A percentile compares a stretch with the other conserved stretches of the same genome.
Evolutionary conservation across 2,113 vertebrate genomes (phyloP).

Genomic region (Oreochromis niloticus): DNA sequence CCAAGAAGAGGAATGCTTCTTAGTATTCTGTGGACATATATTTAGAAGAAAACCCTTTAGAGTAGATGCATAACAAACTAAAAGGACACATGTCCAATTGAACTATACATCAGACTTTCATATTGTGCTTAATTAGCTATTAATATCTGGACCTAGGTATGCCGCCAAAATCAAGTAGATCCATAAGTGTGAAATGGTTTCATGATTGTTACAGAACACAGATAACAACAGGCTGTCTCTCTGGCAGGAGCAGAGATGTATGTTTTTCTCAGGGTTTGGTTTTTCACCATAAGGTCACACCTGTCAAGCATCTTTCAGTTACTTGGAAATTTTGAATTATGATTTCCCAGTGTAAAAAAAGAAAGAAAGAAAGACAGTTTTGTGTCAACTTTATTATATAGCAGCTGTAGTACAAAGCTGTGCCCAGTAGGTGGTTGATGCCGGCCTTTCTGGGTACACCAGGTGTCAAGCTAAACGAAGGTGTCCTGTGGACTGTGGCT

Average conservation of each 20-base stretch:
- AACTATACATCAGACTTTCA: background rate
- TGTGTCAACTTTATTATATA: background rate
- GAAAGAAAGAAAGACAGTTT: background rate
- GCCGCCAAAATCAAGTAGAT: background rate
- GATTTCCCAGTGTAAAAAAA: background rate
- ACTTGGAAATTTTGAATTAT: conserved; percentile 1
- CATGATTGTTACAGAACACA: background rate
- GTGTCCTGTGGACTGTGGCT: background rate
- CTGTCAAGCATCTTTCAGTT: conserved; percentile 6
- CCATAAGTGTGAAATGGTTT: background rate
- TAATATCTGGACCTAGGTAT: background rate
- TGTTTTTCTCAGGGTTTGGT: background rate
- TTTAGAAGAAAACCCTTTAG: fast-evolving
- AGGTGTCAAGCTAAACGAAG: background rate
- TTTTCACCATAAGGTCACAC: conserved; percentile 12
- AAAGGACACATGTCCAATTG: background rate
- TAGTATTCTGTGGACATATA: background rate
- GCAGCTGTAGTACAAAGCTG: background rate
- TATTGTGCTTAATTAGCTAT: background rate
- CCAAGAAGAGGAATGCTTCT: background rate
- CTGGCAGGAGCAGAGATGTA: background rate
- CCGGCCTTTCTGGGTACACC: background rate
- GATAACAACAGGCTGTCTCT: background rate
- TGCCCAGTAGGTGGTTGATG: background rate
- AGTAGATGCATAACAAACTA: background rate